phyloP scores from a whole-genome alignment of 2,113 vertebrate species.

The Vimba vimba region DNA sequence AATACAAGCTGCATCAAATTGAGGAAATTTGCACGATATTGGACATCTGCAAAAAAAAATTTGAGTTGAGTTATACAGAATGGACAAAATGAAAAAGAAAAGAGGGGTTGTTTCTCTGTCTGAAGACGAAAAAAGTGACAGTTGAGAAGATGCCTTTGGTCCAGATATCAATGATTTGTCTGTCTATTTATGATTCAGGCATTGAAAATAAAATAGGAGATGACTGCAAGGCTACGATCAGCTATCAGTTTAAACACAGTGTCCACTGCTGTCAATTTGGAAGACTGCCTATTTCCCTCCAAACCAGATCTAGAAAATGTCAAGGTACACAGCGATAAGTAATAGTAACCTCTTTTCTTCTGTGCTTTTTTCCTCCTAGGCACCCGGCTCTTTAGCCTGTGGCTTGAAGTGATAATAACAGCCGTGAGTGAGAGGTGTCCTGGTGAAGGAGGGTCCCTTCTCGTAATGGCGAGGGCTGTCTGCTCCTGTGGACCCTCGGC shows the following conservation, averaged over 20 bases:
- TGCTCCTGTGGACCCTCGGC: constrained; percentile 60
- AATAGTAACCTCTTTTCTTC: constrained; percentile 65
- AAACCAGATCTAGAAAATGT: constrained; percentile 69
- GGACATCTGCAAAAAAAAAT: constrained; percentile 62
- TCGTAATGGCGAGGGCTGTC: constrained; percentile 72
- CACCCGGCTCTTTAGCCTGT: constrained; percentile 54
- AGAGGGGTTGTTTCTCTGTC: constrained; percentile 19
- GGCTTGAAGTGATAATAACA: constrained; percentile 75
- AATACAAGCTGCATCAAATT: constrained; percentile 66
- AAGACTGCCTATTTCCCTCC: constrained; percentile 66
- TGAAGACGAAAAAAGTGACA: constrained; percentile 60
- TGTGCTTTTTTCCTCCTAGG: constrained; percentile 39
- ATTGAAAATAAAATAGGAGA: constrained; percentile 67
- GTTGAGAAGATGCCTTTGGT: constrained; percentile 62
- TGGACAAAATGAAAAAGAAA: constrained; percentile 43
- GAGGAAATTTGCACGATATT: constrained; percentile 59
- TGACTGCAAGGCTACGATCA: constrained; percentile 66
- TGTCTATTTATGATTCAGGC: constrained; percentile 64
- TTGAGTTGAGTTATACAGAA: constrained; percentile 37
- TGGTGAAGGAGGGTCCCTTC: constrained; percentile 61
- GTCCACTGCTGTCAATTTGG: constrained; percentile 72
- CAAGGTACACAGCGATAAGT: constrained; percentile 70
- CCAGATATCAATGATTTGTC: constrained; percentile 59
- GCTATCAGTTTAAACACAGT: constrained; percentile 76
- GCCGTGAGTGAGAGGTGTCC: constrained; percentile 62